These are phyloP conservation scores for Diglossa cyanea DNA, from an alignment of 2,797 vertebrate species.

Conservation along the genomic window DNA sequence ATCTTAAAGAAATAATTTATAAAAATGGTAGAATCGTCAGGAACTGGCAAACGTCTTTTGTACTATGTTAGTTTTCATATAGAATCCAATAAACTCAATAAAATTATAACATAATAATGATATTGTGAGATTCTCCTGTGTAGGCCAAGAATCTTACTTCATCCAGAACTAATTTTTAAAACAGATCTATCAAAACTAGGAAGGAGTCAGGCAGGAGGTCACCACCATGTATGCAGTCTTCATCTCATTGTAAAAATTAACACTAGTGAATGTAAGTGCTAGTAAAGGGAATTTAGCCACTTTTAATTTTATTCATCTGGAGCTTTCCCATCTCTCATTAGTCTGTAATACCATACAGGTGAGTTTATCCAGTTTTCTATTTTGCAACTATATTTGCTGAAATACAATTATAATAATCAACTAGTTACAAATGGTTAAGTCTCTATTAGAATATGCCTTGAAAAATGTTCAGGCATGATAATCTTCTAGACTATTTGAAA, in stretches of 20 bases:
- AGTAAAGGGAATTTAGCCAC: not conserved
- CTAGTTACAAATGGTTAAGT: not conserved
- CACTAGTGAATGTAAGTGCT: not conserved
- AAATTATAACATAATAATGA: not conserved
- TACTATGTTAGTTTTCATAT: not conserved
- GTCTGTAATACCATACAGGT: not conserved
- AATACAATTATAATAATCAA: not conserved
- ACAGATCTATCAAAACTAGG: slow-evolving; percentile 5
- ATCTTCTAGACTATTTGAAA: not conserved
- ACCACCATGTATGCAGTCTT: not conserved
- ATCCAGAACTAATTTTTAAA: slow-evolving; percentile 59
- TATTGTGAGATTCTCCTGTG: not conserved
- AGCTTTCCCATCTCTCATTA: not conserved
- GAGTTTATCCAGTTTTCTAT: not conserved
- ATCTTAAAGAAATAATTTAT: slow-evolving; percentile 32
- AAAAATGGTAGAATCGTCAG: slow-evolving; percentile 10
- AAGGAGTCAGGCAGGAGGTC: not conserved
- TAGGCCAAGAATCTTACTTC: not conserved
- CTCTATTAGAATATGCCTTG: not conserved
- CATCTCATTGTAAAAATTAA: not conserved
- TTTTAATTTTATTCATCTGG: not conserved
- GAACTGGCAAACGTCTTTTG: slow-evolving; percentile 1
- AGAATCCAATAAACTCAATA: slow-evolving; percentile 14
- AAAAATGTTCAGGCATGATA: not conserved
- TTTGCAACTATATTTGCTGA: not conserved